Evolutionary conservation across 2,888 invertebrate genomes (phyloP), one percentile per base, ranked within the genome.

Genomic region (Eilema sororculum): DNA sequence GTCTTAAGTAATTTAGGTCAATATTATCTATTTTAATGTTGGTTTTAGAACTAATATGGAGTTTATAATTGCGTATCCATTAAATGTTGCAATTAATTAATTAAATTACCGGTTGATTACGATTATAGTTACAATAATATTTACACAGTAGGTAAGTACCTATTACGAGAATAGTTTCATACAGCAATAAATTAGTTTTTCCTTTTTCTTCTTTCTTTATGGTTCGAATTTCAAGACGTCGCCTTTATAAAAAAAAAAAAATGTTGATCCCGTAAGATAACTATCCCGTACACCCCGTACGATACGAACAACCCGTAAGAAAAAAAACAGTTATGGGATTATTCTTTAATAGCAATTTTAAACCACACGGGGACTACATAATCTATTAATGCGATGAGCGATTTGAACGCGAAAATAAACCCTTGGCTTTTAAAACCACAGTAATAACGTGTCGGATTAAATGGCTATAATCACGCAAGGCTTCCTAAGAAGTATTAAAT

Each of bases 401-500:
- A 56, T 57, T 58, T 46, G 56, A 33, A 71, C 60, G 59, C 25
- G 56, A 20, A 60, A 75, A 82, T 78, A 75, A 81, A 84, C 77
- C 83, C 79, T 83, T 85, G 70, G 78, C 78, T 81, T 84, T 73
- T 81, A 76, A 82, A 86, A 84, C 84, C 84, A 79, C 84, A 84
- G 76, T 74, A 67, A 77, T 59, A 41, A 80, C 79, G 75, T 82
- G 81, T 83, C 84, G 84, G 86, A 89, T 89, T 89, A 89, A 85
- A 85, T 84, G 80, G 83, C 82, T 86, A 84, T 87, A 89, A 89
- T 89, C 87, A 89, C 85, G 59, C 82, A 88, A 87, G 90, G 91
- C 91, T 93, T 92, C 92, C 90, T 86, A 79, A 80, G 83, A 84
- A 86, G 87, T 87, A 87, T 90, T 89, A 90, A 85, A 86, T 86